Percentiles rank a stretch among this genome's conserved stretches.
phyloP scores from a whole-genome alignment of 2,797 vertebrate genomes.

The Sus cebifrons region DNA sequence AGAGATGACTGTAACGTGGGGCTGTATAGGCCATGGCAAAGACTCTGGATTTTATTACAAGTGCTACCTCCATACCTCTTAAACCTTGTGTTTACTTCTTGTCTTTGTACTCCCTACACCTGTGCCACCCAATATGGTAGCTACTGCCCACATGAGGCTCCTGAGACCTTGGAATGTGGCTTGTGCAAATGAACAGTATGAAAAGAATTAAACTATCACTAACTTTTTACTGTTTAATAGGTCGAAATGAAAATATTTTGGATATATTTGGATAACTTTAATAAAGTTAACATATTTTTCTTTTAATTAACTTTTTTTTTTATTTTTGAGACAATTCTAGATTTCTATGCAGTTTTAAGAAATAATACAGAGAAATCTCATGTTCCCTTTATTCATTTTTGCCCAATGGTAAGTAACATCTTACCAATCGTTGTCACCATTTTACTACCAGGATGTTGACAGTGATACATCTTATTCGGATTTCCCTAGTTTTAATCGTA shows the following conservation, averaged over 20 bases:
- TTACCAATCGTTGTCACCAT: not conserved
- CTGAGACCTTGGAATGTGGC: not conserved
- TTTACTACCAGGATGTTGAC: not conserved
- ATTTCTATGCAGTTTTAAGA: not conserved
- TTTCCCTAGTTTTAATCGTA: not conserved
- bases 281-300: conserved; percentile 14
- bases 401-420: not conserved
- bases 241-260: not conserved
- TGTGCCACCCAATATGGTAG: not conserved
- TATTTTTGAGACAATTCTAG: not conserved
- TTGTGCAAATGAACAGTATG: not conserved
- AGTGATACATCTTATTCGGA: not conserved
- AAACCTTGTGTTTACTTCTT: not conserved
- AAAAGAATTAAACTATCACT: not conserved
- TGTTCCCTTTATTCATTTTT: not conserved
- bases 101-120: not conserved
- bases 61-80: not conserved
- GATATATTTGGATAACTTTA: not conserved
- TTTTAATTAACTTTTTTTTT: not conserved
- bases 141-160: not conserved
- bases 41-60: not conserved
- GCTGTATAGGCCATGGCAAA: not conserved
- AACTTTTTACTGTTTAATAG: not conserved
- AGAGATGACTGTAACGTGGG: accelerated
- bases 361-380: not conserved